These are phyloP conservation scores for Microtus californicus DNA, from an alignment of 2,797 vertebrate genomes.

Conservation along the genomic window DNA sequence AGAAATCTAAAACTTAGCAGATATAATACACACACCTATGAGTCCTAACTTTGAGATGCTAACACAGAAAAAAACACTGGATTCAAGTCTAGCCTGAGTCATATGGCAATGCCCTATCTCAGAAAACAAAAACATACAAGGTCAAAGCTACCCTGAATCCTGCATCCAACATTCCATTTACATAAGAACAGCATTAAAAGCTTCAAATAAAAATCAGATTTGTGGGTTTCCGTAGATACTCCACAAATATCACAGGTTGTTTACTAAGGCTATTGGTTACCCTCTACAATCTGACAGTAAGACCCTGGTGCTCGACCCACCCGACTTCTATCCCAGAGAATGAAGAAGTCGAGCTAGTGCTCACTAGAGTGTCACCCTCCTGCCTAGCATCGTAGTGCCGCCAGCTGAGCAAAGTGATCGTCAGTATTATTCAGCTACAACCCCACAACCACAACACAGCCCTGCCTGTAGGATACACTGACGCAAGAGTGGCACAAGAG, in stretches of 20 bases:
- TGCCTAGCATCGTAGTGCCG: neutral
- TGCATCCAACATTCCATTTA: neutral
- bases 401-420: neutral
- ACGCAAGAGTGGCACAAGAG: neutral
- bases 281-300: neutral
- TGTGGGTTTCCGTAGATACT: neutral
- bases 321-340: neutral
- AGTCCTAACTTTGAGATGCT: neutral
- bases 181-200: constrained; percentile 23
- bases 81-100: neutral
- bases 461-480: neutral
- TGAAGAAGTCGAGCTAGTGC: neutral
- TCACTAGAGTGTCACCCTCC: neutral
- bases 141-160: constrained; percentile 14
- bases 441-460: too few relatives aligned
- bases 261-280: neutral
- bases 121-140: neutral
- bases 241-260: neutral
- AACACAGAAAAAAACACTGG: neutral
- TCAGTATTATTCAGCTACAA: neutral
- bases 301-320: neutral
- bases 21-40: neutral
- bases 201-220: constrained; percentile 45
- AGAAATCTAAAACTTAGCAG: constrained; percentile 7
- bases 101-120: neutral